Evolutionary conservation across 2,797 vertebrate genomes (phyloP).

Genomic region (Pyrocephalus nanus): DNA sequence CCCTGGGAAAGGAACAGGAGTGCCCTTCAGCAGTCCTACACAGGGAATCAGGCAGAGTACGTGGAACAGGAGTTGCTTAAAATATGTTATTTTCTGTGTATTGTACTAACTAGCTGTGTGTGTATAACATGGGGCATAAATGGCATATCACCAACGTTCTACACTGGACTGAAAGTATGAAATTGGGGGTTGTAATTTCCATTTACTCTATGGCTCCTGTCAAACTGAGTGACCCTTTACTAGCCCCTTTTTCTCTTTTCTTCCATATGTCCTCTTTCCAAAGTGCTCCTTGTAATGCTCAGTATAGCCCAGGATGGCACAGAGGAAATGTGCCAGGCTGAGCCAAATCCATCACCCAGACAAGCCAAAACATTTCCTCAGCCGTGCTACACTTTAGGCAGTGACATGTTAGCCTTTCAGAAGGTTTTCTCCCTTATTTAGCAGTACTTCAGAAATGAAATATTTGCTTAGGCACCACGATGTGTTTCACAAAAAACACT

Average conservation of each 20-base stretch:
- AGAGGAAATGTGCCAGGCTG: background rate
- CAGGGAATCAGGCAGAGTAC: background rate
- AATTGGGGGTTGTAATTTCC: background rate
- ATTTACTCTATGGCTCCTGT: background rate
- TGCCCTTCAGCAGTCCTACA: slow-evolving; percentile 28
- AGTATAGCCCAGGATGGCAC: background rate
- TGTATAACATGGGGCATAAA: background rate
- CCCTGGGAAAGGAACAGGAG: background rate
- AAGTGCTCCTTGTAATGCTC: background rate
- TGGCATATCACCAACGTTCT: background rate
- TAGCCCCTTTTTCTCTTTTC: background rate
- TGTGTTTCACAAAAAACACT: background rate
- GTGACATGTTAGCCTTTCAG: background rate
- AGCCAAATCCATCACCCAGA: background rate
- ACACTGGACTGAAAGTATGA: background rate
- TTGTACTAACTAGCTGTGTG: background rate
- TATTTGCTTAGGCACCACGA: background rate
- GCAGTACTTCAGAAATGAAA: background rate
- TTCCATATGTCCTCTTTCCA: background rate
- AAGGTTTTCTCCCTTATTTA: background rate
- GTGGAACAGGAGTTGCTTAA: background rate
- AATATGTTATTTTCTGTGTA: background rate
- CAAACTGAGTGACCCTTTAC: background rate
- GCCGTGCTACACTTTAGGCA: background rate
- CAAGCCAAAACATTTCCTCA: background rate